Conservation (phyloP, 1,140 invertebrate species). For the Parasteatoda tepidariorum region DNA sequence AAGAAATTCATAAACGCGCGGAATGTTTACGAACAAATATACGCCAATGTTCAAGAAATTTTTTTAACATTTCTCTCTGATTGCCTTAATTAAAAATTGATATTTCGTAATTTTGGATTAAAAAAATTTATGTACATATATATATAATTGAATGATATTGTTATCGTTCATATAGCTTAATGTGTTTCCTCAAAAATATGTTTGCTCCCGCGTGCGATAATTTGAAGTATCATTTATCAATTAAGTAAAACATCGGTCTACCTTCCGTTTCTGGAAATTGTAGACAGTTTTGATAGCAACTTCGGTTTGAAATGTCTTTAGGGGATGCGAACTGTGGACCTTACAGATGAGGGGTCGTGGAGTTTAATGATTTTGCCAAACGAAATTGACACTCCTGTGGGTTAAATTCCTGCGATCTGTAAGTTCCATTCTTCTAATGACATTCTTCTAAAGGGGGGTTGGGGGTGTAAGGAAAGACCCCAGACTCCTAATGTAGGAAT, state of each 20-base stretch:
- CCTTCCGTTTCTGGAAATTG: not conserved
- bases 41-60: no score
- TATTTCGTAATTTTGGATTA: no score
- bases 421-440: constrained; percentile 46
- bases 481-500: constrained; percentile 39
- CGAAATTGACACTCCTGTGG: constrained; percentile 42
- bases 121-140: no score
- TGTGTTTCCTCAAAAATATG: no score
- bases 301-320: not conserved
- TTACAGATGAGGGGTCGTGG: not conserved
- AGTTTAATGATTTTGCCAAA: constrained; percentile 43
- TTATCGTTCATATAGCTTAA: no score
- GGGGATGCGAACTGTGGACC: not conserved
- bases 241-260: not conserved
- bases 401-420: constrained; percentile 28
- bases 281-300: not conserved
- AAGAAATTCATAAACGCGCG: no score
- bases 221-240: no score
- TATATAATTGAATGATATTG: no score
- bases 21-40: no score
- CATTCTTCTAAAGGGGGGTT: constrained; percentile 6
- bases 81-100: no score
- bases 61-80: no score
- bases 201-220: no score
- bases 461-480: constrained; percentile 6